Base-by-base conservation (phyloP, 2,113 vertebrate genomes). In the Todiramphus chloris region DNA sequence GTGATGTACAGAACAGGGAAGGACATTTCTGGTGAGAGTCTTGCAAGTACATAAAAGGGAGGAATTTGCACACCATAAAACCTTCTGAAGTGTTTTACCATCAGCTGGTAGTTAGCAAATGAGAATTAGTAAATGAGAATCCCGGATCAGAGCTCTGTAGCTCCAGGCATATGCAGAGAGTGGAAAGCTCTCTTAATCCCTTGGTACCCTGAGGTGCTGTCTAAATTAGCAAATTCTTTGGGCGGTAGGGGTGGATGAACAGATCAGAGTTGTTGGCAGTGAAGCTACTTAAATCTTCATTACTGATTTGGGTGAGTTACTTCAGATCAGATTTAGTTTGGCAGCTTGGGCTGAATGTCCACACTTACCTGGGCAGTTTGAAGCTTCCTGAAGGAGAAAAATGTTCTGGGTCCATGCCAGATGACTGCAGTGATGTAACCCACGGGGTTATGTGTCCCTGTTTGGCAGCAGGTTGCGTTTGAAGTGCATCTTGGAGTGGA, bases 381-480 rank as follows among this genome's bases (percentile, higher is more conserved):
- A 90, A 94, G 82, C 55, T 90, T 75, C 78, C 50, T n/a, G 59
- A 79, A 87, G 48, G 58, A 85, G 33, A 48, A n/a, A 82, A 76
- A 44, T 19, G 9, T 16, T 16, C 6, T 9, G 23, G 24, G 4
- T 67, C 17, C 2, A 0, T 0, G 1, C 13, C 30, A 62, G 44
- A 27, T 73, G 58, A 35, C 21, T 13, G 51, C 14, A 48, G 62
- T 69, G 70, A 39, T 35, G 39, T 33, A 51, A 35, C 44, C 48
- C 13, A 2, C 2, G 1, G 35, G 8, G 13, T 64, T 94, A 6
- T 68, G 2, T 20, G 3, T 67, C 39, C 3, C 9, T 55, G 3
- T 43, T 31, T 67, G 11, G 43, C 33, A 41, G 30, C 25, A 60
- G 66, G 62, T 16, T 79, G 35, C 53, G 17, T 73, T 46, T 72